Evolutionary conservation across 2,888 invertebrate species (phyloP).

Genomic region (Drosophila pseudotakahashii): DNA sequence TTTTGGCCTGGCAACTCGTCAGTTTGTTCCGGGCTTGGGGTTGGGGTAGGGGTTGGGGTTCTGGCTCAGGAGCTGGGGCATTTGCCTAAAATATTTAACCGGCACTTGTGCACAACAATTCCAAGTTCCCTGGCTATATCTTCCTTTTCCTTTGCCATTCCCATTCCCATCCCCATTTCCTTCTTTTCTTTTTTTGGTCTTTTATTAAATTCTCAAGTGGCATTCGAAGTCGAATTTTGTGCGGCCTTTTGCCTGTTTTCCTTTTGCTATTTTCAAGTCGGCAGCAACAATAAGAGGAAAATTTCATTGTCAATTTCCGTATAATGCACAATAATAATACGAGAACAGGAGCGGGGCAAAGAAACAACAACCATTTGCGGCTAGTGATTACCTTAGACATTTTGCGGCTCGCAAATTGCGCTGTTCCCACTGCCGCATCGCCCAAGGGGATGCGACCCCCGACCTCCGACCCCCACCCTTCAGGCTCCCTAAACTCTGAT

Average conservation of each 20-base stretch:
- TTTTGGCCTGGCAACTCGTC: constrained; percentile 60
- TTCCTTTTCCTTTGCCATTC: constrained; percentile 6
- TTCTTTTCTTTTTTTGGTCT: constrained; percentile 25
- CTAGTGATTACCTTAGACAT: constrained; percentile 73
- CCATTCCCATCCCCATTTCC: too few species aligned
- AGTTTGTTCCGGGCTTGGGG: constrained; percentile 13
- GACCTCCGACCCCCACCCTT: not conserved
- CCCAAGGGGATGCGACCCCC: constrained; percentile 62
- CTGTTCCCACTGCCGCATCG: constrained; percentile 48
- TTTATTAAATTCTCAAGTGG: constrained; percentile 80
- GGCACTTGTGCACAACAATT: constrained; percentile 77
- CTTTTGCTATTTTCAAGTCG: constrained; percentile 67
- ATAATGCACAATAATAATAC: constrained; percentile 61
- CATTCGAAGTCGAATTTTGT: constrained; percentile 67
- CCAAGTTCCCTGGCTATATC: constrained; percentile 55
- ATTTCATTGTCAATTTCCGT: constrained; percentile 79
- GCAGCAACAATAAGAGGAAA: constrained; percentile 43
- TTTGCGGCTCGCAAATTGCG: constrained; percentile 76
- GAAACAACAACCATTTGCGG: constrained; percentile 62
- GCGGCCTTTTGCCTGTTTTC: constrained; percentile 45
- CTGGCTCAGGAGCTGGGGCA: constrained; percentile 39
- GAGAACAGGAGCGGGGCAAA: constrained; percentile 10
- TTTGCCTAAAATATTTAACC: constrained; percentile 79
- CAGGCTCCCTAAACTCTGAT: constrained; percentile 14
- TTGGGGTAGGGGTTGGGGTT: not conserved